Evolutionary conservation across 2,113 vertebrate species (phyloP), one percentile per base, ranked within the genome.

Genomic region (Ciconia stormi): DNA sequence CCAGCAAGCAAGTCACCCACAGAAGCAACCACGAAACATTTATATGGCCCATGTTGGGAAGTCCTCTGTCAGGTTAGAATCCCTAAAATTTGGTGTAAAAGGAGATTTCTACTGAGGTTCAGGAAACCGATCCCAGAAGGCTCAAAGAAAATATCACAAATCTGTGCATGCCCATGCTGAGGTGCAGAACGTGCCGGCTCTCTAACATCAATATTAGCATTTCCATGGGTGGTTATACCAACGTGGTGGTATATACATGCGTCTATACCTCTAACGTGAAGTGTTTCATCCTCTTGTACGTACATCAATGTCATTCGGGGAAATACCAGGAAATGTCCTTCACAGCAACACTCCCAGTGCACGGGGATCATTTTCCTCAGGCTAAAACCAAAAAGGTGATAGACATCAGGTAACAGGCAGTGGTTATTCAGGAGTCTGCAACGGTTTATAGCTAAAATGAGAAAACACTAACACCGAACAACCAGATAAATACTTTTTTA

Each of bases 201-300:
- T 73, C 53, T 67, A 65, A 59, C 40, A 65, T 27, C 59, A 67
- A 3, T 56, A 27, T 16, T 44, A 69, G 32, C 1, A 2, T 74
- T 84, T 80, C 63, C 12, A 9, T 69, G 52, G 56, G 65, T 47
- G 27, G 40, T 83, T 91, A 30, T 34, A 61, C 16, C 22, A 58
- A 34, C 7, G 2, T 19, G 1, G 6, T 38, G 26, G 26, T 65
- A 49, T 27, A 32, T 53, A 46, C 0, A 1, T 9, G 5, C 1
- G 3, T 40, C 61, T 82, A 1, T 59, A 82, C 32, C 52, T 81
- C 16, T 25, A 53, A 44, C 0, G 1, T 34, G 52, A 67, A 82
- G 34, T 9, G 19, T 85, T 81, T 46, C 17, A 4, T 46, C 42
- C 16, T 87, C 38, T 38, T 27, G 18, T 21, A 55, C 0, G 0